phyloP scores from a whole-genome alignment of 1,140 invertebrate species.

The Bemisia tabaci region DNA sequence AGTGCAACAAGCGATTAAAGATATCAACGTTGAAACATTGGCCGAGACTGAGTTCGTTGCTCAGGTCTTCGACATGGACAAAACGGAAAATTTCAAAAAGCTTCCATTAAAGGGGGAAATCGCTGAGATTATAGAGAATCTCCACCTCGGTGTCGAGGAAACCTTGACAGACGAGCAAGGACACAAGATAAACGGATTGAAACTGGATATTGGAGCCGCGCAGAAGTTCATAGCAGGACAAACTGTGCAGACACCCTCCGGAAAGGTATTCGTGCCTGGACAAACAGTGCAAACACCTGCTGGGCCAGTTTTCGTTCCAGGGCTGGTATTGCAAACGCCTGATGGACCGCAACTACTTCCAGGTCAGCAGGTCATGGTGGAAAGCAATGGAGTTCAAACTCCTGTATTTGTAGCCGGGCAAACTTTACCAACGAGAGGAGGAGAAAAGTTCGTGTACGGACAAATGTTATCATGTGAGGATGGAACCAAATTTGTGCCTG shows the following conservation, averaged over 20 bases:
- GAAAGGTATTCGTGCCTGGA: constrained; percentile 38
- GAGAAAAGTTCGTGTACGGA: constrained; percentile 53
- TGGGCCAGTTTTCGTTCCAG: constrained; percentile 45
- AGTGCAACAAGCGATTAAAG: constrained; percentile 29
- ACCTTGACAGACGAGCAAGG: constrained; percentile 37
- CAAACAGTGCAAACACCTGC: constrained; percentile 41
- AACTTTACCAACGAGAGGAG: constrained; percentile 48
- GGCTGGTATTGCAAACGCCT: constrained; percentile 32
- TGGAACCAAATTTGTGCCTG: constrained; percentile 47
- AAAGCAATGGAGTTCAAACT: constrained; percentile 23
- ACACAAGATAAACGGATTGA: constrained; percentile 42
- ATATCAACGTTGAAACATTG: constrained; percentile 38
- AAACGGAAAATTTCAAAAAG: constrained; percentile 34
- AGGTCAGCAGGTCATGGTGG: constrained; percentile 20
- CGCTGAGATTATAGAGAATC: constrained; percentile 42
- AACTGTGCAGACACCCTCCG: constrained; percentile 24
- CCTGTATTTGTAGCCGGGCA: constrained; percentile 46
- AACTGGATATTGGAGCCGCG: constrained; percentile 45
- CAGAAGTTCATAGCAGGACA: constrained; percentile 33
- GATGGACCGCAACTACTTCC: constrained; percentile 25
- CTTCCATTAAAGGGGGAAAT: constrained; percentile 49
- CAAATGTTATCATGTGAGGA: constrained; percentile 49
- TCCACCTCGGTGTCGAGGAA: constrained; percentile 36
- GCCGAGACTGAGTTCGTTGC: constrained; percentile 40
- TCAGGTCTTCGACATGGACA: constrained; percentile 36